Evolutionary conservation across 1,140 invertebrate species (phyloP), one percentile per base, ranked within the genome.

Genomic region (Euglossa dilemma): DNA sequence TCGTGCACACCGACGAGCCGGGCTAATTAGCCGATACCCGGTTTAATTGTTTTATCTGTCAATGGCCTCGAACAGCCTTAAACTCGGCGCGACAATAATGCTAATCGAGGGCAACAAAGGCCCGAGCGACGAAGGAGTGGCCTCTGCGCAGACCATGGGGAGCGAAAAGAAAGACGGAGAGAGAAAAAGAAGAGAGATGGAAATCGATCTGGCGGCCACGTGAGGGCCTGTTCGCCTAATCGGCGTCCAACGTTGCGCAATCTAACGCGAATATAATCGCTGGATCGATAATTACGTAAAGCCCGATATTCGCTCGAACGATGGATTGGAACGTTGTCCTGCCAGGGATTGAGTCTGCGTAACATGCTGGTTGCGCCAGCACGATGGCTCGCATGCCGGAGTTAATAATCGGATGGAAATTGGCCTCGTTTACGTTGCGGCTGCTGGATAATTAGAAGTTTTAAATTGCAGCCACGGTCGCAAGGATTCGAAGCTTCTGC

Each of bases 271-370:
- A 36, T 47, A 59, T 75, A 76, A 67, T 66, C 28, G 43, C 14
- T 28, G 14, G 52, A 82, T 76, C 72, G 80, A 82, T 82, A 57
- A 82, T 82, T 82, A 82, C 80, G 72, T 82, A 82, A 82, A 82
- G 43, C 50, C 20, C 28, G 25, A 75, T 76, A 76, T 67, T 82
- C 18, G 14, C 18, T 75, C 14, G 18, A 6, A 64, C 36, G 50
- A 47, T 20, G 45, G 47, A 82, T 76, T 36, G 52, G 63, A 59
- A 76, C 59, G 12, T 28, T 75, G 57, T 16, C 25, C 14, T 45
- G 45, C 18, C 23, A 28, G 57, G 45, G 71, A 56, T 16, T 43
- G 54, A 12, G 23, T 9, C 7, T 20, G n/a, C 50, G 14, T 23
- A 50, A 63, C 61, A 18, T 18, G 61, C 6, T 47, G 67, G 7